A percentile compares a stretch with the other conserved stretches of the same genome.
These are phyloP conservation scores for Epirrhoe alternata DNA, from an alignment of 2,888 invertebrate species.

Conservation along the genomic window DNA sequence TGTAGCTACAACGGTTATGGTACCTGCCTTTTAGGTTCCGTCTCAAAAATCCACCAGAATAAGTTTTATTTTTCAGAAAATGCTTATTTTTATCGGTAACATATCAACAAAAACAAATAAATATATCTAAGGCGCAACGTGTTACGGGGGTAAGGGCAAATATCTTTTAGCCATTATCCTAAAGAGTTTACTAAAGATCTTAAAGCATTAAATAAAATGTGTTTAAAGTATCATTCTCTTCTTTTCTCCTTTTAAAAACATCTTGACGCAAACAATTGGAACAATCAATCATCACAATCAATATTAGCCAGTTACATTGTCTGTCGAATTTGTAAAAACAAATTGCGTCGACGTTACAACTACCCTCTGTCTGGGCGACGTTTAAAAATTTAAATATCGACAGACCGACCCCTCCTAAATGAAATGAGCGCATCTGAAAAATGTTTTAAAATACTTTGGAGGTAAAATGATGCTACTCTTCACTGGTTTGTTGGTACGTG, in stretches of 20 bases:
- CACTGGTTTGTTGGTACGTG: slow-evolving; percentile 44
- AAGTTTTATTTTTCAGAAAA: too few relatives aligned
- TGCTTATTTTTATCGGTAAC: too few relatives aligned
- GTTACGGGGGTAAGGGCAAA: too few relatives aligned
- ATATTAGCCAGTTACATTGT: slow-evolving; percentile 45
- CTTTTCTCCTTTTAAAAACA: neutral
- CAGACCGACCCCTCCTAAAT: slow-evolving; percentile 75
- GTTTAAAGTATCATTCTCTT: neutral
- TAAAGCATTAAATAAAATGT: too few relatives aligned
- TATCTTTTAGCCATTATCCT: too few relatives aligned
- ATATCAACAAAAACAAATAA: too few relatives aligned
- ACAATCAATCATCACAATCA: slow-evolving; percentile 39
- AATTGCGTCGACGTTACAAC: slow-evolving; percentile 63
- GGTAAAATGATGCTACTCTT: slow-evolving; percentile 51
- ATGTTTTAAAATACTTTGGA: slow-evolving; percentile 49
- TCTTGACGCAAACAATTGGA: slow-evolving; percentile 2
- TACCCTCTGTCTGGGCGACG: slow-evolving; percentile 67
- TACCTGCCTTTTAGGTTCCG: too few relatives aligned
- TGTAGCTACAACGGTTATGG: too few relatives aligned
- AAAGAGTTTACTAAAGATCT: too few relatives aligned
- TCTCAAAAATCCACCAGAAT: too few relatives aligned
- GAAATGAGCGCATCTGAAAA: slow-evolving; percentile 72
- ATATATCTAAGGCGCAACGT: too few relatives aligned
- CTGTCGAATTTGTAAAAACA: slow-evolving; percentile 74
- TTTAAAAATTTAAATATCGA: slow-evolving; percentile 83